Percentiles rank a stretch among this genome's conserved stretches.
These are phyloP conservation scores for Sebastes melanostomus DNA, from an alignment of 2,797 vertebrate species.

Conservation along the genomic window DNA sequence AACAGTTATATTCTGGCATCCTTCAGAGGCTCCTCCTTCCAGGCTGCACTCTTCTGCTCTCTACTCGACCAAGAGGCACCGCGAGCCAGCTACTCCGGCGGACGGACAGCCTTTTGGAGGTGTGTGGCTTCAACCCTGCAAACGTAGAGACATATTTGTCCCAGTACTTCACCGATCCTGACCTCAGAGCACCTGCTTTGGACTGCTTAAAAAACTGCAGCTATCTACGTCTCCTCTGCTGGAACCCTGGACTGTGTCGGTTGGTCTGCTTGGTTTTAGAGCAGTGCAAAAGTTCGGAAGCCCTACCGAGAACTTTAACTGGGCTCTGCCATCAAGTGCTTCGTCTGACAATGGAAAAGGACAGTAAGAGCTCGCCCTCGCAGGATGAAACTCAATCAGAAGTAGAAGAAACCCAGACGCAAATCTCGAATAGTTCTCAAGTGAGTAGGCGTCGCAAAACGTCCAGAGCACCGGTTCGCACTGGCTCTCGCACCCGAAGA, in stretches of 20 bases:
- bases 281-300: slow-evolving; percentile 35
- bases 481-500: slow-evolving; percentile 2
- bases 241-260: slow-evolving; percentile 86
- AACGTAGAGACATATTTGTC: slow-evolving; percentile 82
- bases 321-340: slow-evolving; percentile 82
- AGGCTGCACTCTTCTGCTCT: slow-evolving; percentile 88
- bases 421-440: not conserved
- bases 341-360: slow-evolving; percentile 62
- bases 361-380: not conserved
- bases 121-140: slow-evolving; percentile 83
- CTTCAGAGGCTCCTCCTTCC: slow-evolving; percentile 88
- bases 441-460: not conserved
- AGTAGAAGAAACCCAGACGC: not conserved
- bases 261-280: slow-evolving; percentile 84
- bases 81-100: slow-evolving; percentile 83
- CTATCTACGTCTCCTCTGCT: slow-evolving; percentile 85
- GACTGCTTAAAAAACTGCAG: slow-evolving; percentile 71
- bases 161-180: slow-evolving; percentile 78
- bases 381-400: not conserved
- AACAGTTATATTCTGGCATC: slow-evolving; percentile 85
- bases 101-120: slow-evolving; percentile 85
- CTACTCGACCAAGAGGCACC: slow-evolving; percentile 83
- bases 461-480: not conserved
- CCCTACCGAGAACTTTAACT: slow-evolving; percentile 86
- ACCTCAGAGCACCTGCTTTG: slow-evolving; percentile 55